phyloP scores from a whole-genome alignment of 2,113 vertebrate genomes.

The Hypanus sabinus region DNA sequence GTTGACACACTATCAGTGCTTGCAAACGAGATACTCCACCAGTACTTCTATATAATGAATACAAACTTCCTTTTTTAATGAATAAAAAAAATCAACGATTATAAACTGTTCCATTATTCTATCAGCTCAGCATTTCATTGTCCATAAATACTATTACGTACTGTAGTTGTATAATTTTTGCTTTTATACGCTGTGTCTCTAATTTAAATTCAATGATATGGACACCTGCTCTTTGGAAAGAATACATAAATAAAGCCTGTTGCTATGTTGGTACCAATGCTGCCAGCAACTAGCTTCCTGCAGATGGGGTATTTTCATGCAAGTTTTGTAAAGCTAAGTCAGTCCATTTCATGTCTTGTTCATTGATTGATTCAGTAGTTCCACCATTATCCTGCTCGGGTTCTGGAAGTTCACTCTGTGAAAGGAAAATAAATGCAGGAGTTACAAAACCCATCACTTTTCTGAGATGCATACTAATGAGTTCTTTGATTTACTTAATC shows the following conservation, averaged over 20 bases:
- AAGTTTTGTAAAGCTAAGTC: constrained; percentile 88
- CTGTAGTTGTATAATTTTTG: neutral
- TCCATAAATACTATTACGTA: neutral
- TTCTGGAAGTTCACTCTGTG: constrained; percentile 88
- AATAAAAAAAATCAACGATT: neutral
- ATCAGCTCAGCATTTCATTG: neutral
- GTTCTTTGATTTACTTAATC: neutral
- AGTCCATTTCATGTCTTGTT: constrained; percentile 99
- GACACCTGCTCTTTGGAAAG: neutral
- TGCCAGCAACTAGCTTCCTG: constrained; percentile 56
- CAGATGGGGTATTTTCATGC: constrained; percentile 81
- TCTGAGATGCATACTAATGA: constrained; percentile 38
- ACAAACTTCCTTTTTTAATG: neutral
- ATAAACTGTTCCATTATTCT: neutral
- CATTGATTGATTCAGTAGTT: constrained; percentile 90
- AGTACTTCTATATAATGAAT: neutral
- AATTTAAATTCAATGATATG: neutral
- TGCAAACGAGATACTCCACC: neutral
- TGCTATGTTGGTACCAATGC: neutral
- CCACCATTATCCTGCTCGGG: constrained; percentile 96
- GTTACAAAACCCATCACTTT: neutral
- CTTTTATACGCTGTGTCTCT: neutral
- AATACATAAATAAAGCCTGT: neutral
- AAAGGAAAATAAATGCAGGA: neutral
- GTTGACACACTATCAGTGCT: neutral